These are phyloP conservation scores for western clawed frog (Xenopus tropicalis) DNA, from an alignment of 2,113 vertebrate genomes.

Conservation along the genomic window UCB_Xtro_10.0 CM004450.2:129003001-129003500, in stretches of 20 bases:
- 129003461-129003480: too few relatives aligned
- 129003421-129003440: neutral
- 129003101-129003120: neutral
- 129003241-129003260: too few relatives aligned
- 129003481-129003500: too few relatives aligned
- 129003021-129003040: constrained; percentile 32
- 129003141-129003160: neutral
- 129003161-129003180: neutral
- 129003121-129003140: neutral
- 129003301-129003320: neutral
- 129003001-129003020: neutral
- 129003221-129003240: too few relatives aligned
- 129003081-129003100: neutral
- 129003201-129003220: too few relatives aligned
- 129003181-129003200: neutral
- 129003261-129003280: too few relatives aligned
- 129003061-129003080: constrained; percentile 2
- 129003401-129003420: constrained; percentile 16
- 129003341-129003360: neutral
- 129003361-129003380: neutral
- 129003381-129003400: neutral
- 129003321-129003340: neutral
- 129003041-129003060: constrained; percentile 1
- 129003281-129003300: too few relatives aligned
- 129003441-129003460: too few relatives aligned